phyloP scores from a whole-genome alignment of 2,797 vertebrate genomes.

The Discoglossus pictus region DNA sequence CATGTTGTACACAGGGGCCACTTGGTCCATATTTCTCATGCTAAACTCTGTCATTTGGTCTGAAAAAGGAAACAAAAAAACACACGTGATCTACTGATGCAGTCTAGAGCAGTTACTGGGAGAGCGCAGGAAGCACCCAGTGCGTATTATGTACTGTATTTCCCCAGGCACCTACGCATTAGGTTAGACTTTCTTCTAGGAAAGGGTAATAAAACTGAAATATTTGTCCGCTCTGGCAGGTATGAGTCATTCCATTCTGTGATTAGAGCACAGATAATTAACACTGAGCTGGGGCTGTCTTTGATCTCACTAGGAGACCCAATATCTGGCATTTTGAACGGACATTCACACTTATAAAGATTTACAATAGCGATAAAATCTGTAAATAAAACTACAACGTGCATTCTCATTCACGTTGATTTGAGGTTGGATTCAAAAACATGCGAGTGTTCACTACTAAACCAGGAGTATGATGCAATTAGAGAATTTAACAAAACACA shows the following conservation, averaged over 20 bases:
- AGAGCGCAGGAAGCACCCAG: not conserved
- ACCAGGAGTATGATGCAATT: no score
- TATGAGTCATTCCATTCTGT: not conserved
- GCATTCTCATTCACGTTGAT: no score
- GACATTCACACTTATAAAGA: not conserved
- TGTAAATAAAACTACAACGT: no score
- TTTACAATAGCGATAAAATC: no score
- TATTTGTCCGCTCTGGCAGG: not conserved
- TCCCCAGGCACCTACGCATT: not conserved
- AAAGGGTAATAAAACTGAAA: not conserved
- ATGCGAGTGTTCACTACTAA: no score
- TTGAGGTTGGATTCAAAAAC: no score
- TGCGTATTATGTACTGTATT: no score
- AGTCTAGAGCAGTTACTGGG: not conserved
- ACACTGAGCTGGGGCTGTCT: not conserved
- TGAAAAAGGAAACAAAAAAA: constrained; percentile 54
- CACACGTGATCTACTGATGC: not conserved
- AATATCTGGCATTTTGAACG: not conserved
- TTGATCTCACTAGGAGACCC: not conserved
- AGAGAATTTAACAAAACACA: no score
- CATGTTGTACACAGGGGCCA: constrained; percentile 72
- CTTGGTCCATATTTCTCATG: constrained; percentile 80
- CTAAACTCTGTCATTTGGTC: constrained; percentile 76
- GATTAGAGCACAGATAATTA: not conserved
- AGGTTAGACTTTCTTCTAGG: not conserved